Evolutionary conservation across 2,113 vertebrate genomes (phyloP), one percentile per base, ranked within the genome.

Genomic region (Peromyscus polionotus): DNA sequence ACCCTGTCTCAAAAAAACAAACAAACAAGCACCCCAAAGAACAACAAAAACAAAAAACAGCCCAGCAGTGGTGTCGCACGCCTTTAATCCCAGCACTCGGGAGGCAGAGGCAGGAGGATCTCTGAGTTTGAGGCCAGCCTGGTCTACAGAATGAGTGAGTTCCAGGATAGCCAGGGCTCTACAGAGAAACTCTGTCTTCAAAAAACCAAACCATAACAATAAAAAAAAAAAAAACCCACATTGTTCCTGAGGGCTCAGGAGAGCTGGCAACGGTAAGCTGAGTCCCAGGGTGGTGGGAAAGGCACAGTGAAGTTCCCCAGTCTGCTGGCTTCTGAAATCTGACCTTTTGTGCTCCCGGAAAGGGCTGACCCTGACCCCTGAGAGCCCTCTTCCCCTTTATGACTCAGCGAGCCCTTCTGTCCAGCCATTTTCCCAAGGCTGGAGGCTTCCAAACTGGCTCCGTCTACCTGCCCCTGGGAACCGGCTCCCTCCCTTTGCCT

Each of bases 1-100:
- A 31, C n/a, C 59, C n/a, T 7, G 24, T 63, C 19, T 72, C 36
- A 42, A 73, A 22, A 42, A 19, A 72, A 24, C 19, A 73, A 39
- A 42, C 10, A 51, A 51, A 51, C 51, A 51, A 51, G 51, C 51
- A 51, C 51, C 51, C 51, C 51, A 51, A 51, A 51, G 48, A 51
- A 51, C 48, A 51, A 51, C 48, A 51, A 51, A 51, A 51, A 51
- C 10, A 51, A 51, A 51, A 51, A 51, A 51, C 51, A 9, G 51
- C 1, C 51, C 51, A 51, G n/a, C 5, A 7, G n/a, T 61, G 5
- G 51, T 39, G 57, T 36, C 3, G 0, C 22, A n/a, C 10, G 1
- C 54, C 36, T 61, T 83, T 83, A 61, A 16, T 63, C 24, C 24
- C 13, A 28, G 24, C 57, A 28, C 7, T 84, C 24, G 5, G 57